A percentile compares a stretch with the other conserved stretches of the same genome.
These are phyloP conservation scores for Sebastes hubbsi DNA, from an alignment of 2,797 vertebrate species.

Conservation along the genomic window DNA sequence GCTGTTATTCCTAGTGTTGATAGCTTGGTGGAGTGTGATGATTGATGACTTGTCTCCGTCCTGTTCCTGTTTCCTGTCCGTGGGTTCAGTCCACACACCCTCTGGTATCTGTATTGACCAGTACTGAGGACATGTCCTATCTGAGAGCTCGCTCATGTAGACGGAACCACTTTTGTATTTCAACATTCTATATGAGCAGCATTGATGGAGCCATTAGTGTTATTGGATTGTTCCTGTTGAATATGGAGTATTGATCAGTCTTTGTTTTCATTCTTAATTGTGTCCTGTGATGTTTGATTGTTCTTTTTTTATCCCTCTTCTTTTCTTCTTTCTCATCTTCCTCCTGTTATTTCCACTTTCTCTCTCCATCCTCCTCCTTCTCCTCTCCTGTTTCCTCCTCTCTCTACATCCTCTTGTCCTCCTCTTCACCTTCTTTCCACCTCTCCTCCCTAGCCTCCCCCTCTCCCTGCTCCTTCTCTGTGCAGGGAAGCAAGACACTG, in stretches of 20 bases:
- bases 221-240: slow-evolving; percentile 40
- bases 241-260: slow-evolving; percentile 37
- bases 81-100: neutral
- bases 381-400: slow-evolving; percentile 66
- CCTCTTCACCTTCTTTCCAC: neutral
- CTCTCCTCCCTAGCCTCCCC: slow-evolving; percentile 77
- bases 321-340: neutral
- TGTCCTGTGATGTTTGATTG: slow-evolving; percentile 16
- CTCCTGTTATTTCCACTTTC: neutral
- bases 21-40: too few relatives aligned
- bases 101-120: slow-evolving; percentile 21
- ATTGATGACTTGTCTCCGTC: too few relatives aligned
- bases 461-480: slow-evolving; percentile 90
- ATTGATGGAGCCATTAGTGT: slow-evolving; percentile 34
- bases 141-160: slow-evolving; percentile 12
- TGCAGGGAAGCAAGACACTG: slow-evolving; percentile 90
- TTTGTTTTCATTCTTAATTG: slow-evolving; percentile 42
- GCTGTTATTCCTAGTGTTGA: too few relatives aligned
- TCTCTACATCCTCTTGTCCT: neutral
- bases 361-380: neutral
- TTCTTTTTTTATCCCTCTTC: neutral
- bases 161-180: slow-evolving; percentile 6
- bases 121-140: neutral
- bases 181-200: slow-evolving; percentile 11
- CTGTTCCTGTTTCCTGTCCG: neutral